Evolutionary conservation across 2,113 vertebrate genomes (phyloP).

Genomic region (Dromiciops gliroides): DNA sequence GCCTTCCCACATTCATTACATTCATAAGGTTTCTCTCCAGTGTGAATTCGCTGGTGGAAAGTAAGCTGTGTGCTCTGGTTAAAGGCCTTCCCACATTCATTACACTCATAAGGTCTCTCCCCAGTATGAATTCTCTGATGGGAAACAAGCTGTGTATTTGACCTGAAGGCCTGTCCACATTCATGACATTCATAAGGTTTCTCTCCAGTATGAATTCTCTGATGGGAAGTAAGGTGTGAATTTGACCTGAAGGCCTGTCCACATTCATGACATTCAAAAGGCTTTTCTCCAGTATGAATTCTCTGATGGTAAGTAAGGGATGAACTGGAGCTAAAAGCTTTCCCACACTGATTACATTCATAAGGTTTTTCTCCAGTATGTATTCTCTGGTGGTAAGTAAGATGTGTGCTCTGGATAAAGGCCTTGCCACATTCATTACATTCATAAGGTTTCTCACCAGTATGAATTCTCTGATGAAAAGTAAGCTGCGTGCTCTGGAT

Average conservation of each 20-base stretch:
- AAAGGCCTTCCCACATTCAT: background rate
- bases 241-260: background rate
- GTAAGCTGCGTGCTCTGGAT: background rate
- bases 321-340: background rate
- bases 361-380: background rate
- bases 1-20: background rate
- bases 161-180: background rate
- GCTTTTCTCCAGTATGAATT: background rate
- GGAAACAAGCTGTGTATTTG: background rate
- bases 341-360: background rate
- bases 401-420: background rate
- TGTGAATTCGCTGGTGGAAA: background rate
- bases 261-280: background rate
- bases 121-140: background rate
- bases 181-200: background rate
- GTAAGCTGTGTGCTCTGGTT: background rate
- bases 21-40: slow-evolving; percentile 2
- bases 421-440: background rate
- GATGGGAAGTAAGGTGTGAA: background rate
- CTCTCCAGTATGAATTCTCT: background rate
- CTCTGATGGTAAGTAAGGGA: background rate
- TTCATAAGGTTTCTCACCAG: background rate
- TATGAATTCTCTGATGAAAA: background rate
- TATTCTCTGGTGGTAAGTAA: background rate
- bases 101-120: background rate